phyloP scores from a whole-genome alignment of 2,888 invertebrate genomes.

The Rhagophthalmus giganteus region DNA sequence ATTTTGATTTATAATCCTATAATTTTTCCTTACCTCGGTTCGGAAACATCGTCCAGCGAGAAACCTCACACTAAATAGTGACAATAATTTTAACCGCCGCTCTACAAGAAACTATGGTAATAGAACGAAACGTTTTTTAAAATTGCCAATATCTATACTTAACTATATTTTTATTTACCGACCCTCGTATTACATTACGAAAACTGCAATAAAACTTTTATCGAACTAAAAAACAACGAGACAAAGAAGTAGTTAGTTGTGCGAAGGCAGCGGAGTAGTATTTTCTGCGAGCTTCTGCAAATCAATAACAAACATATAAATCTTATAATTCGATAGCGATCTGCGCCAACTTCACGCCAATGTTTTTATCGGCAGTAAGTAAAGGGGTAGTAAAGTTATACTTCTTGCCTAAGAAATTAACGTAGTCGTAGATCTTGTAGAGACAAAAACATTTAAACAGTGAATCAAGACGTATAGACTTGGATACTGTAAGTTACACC shows the following conservation, averaged over 20 bases:
- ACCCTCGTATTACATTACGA: no score
- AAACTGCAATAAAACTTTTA: no score
- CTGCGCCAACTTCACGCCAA: slow-evolving; percentile 27
- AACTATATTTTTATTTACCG: slow-evolving; percentile 11
- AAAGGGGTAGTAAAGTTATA: slow-evolving; percentile 47
- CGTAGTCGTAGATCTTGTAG: slow-evolving; percentile 47
- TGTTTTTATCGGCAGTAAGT: slow-evolving; percentile 36
- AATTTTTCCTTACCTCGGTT: slow-evolving; percentile 3
- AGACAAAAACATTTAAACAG: slow-evolving; percentile 47
- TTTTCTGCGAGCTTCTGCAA: slow-evolving; percentile 1
- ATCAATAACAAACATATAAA: slow-evolving; percentile 31
- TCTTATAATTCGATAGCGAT: slow-evolving; percentile 32
- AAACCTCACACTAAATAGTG: slow-evolving; percentile 14
- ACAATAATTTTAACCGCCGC: slow-evolving; percentile 15
- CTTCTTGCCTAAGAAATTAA: slow-evolving; percentile 49
- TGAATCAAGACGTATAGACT: slow-evolving; percentile 44
- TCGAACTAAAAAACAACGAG: no score
- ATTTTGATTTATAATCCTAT: slow-evolving; percentile 18
- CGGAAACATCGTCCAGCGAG: slow-evolving; percentile 2
- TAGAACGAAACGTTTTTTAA: slow-evolving; percentile 19
- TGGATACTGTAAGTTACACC: slow-evolving; percentile 34
- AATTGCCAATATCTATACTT: slow-evolving; percentile 13
- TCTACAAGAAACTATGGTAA: slow-evolving; percentile 10
- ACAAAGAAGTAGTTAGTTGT: not conserved
- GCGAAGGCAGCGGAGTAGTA: not conserved